A percentile compares a stretch with the other conserved stretches of the same genome.
Evolutionary conservation across 1,140 invertebrate genomes (phyloP).

Genomic region (Galleria mellonella): DNA sequence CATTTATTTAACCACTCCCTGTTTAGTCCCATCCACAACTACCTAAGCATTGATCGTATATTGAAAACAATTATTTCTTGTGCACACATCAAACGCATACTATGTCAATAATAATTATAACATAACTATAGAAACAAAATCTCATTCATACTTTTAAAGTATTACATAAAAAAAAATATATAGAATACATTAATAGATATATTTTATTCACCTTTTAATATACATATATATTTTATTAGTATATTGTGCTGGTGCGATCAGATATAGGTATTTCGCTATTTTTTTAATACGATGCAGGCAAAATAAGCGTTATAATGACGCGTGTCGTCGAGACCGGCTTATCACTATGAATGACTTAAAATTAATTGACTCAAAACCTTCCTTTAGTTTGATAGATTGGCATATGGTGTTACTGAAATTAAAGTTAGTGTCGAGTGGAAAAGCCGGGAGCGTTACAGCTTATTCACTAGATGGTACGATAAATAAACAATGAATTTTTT

Average conservation of each 20-base stretch:
- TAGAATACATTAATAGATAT: slow-evolving; percentile 31
- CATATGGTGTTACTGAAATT: slow-evolving; percentile 34
- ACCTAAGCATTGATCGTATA: slow-evolving; percentile 38
- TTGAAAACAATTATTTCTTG: slow-evolving; percentile 37
- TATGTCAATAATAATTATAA: slow-evolving; percentile 31
- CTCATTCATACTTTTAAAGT: slow-evolving; percentile 36
- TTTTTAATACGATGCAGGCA: slow-evolving; percentile 40
- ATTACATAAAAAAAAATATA: slow-evolving; percentile 39
- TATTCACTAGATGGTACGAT: slow-evolving; percentile 56
- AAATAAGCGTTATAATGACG: slow-evolving; percentile 48
- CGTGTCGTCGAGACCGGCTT: slow-evolving; percentile 37
- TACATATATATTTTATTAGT: slow-evolving; percentile 30
- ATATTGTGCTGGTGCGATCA: slow-evolving; percentile 59
- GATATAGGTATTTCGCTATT: slow-evolving; percentile 41
- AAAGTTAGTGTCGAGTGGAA: slow-evolving; percentile 10
- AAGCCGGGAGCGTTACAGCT: slow-evolving; percentile 19
- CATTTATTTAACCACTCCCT: slow-evolving; percentile 31
- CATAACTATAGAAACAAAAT: slow-evolving; percentile 47
- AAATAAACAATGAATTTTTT: slow-evolving; percentile 26
- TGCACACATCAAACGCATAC: slow-evolving; percentile 52
- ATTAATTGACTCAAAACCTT: slow-evolving; percentile 67
- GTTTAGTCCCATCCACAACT: slow-evolving; percentile 46
- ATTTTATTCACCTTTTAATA: slow-evolving; percentile 25
- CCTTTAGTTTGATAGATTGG: slow-evolving; percentile 42
- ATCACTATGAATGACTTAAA: slow-evolving; percentile 68